Evolutionary conservation across 2,113 vertebrate species (phyloP).

Genomic region (Microtus ochrogaster): DNA sequence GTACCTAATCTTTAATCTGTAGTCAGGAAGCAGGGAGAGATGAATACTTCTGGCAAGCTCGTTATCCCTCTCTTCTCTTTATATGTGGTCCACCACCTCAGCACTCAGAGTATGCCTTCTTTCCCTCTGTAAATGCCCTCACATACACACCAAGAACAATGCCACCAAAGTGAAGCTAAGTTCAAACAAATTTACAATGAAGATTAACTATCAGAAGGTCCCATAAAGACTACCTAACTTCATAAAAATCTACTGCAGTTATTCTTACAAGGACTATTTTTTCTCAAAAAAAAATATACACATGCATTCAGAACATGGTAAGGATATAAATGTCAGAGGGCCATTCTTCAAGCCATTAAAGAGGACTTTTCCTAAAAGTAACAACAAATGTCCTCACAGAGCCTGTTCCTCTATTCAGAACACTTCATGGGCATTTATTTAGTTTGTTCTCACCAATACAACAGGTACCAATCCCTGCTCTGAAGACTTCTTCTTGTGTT

Average conservation of each 20-base stretch:
- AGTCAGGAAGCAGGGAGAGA: neutral
- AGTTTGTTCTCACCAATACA: neutral
- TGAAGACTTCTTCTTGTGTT: neutral
- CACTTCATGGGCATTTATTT: neutral
- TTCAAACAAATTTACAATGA: neutral
- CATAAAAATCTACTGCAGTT: neutral
- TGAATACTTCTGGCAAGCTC: neutral
- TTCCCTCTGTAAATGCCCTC: neutral
- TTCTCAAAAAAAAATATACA: neutral
- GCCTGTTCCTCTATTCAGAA: neutral
- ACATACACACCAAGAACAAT: neutral
- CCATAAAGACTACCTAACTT: neutral
- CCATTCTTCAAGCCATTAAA: neutral
- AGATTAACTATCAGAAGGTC: neutral
- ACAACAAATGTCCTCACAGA: too few species aligned
- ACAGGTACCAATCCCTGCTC: rapidly evolving
- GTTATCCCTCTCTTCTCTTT: neutral
- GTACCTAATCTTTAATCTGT: neutral
- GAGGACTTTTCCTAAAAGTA: neutral
- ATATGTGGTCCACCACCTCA: neutral
- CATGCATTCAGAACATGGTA: neutral
- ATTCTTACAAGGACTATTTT: too few species aligned
- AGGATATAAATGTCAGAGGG: neutral
- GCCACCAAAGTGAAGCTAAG: neutral
- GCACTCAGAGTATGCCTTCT: neutral